Percentiles rank a stretch among this genome's conserved stretches.
phyloP scores from a whole-genome alignment of 37 sponge, comb jelly and placozoan species.

The Dysidea cf. avara region DNA sequence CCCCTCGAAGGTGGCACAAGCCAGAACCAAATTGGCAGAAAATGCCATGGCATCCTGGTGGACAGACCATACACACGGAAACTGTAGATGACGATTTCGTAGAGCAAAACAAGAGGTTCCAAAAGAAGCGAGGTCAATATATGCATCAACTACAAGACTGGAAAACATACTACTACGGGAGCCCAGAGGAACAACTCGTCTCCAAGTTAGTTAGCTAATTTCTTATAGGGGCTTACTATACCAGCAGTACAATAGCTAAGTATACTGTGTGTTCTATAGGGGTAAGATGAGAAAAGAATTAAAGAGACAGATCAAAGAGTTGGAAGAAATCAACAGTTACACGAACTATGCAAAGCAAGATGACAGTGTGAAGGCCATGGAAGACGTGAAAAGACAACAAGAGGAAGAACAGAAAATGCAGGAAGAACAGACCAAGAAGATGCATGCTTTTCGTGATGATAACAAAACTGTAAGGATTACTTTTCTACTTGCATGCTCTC shows the following conservation, averaged over 20 bases:
- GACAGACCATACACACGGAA: slow-evolving; percentile 28
- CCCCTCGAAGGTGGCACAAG: no score
- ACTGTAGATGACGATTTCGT: slow-evolving; percentile 25
- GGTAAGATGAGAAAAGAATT: slow-evolving; percentile 15
- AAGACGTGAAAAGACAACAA: neutral
- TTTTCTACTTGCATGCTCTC: neutral
- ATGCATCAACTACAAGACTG: slow-evolving; percentile 27
- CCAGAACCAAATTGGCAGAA: no score
- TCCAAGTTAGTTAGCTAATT: slow-evolving; percentile 38
- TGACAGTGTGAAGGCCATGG: slow-evolving; percentile 9
- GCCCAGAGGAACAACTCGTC: slow-evolving; percentile 6
- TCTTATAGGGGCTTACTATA: no score
- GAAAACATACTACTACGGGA: slow-evolving; percentile 50
- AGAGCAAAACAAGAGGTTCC: slow-evolving; percentile 2
- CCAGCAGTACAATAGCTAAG: no score
- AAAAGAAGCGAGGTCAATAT: slow-evolving; percentile 16
- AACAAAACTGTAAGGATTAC: slow-evolving; percentile 58
- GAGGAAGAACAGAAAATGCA: slow-evolving; percentile 18
- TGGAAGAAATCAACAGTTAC: slow-evolving; percentile 8
- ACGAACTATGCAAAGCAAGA: neutral
- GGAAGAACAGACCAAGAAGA: neutral
- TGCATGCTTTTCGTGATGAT: slow-evolving; percentile 27
- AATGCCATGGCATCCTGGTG: neutral
- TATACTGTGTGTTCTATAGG: slow-evolving; percentile 15
- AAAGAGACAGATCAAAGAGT: slow-evolving; percentile 36